phyloP scores from a whole-genome alignment of 2,797 vertebrate species.

The Pitangus sulphuratus region DNA sequence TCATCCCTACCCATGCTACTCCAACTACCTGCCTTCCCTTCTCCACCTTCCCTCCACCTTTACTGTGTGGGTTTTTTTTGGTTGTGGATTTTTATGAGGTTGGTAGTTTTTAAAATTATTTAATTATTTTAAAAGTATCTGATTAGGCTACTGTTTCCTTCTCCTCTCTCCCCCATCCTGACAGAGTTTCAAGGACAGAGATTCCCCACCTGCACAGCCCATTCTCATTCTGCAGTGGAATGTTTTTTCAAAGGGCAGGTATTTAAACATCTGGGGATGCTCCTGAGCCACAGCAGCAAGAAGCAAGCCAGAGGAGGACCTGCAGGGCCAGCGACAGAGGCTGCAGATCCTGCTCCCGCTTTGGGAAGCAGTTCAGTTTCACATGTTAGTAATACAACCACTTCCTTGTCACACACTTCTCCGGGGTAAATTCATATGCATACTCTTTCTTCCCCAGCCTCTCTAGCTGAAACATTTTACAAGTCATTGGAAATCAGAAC shows the following conservation, averaged over 20 bases:
- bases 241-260: accelerated
- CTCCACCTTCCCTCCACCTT: not conserved
- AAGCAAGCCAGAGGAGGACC: not conserved
- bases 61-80: not conserved
- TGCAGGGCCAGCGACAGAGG: not conserved
- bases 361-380: not conserved
- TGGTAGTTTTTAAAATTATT: not conserved
- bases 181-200: not conserved
- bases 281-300: not conserved
- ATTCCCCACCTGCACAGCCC: not conserved
- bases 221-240: not conserved
- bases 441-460: not conserved
- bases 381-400: not conserved
- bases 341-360: not conserved
- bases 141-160: not conserved
- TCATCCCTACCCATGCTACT: not conserved
- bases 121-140: not conserved
- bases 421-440: not conserved
- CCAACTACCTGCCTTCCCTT: not conserved
- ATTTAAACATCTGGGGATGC: not conserved
- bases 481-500: not conserved
- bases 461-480: not conserved
- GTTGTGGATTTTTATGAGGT: not conserved
- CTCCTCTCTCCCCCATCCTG: not conserved
- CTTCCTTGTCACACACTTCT: not conserved